These are phyloP conservation scores for Atractosteus spatula DNA, from an alignment of 2,113 vertebrate genomes.

Conservation along the genomic window DNA sequence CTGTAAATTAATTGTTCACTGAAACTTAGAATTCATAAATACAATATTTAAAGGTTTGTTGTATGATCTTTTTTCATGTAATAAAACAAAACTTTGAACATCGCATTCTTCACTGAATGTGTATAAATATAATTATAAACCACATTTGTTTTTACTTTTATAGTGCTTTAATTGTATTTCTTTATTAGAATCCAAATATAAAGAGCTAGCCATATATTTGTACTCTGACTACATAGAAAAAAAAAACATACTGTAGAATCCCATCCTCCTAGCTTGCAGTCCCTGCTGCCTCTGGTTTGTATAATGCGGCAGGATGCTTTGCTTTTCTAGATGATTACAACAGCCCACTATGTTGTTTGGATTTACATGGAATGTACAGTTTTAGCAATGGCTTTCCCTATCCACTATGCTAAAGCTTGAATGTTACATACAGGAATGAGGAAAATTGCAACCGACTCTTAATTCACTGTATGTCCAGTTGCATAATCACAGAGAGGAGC, in stretches of 20 bases:
- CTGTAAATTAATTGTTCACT: no score
- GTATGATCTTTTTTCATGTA: no score
- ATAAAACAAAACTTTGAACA: no score
- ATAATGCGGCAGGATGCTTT: constrained; percentile 33
- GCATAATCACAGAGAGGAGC: no score
- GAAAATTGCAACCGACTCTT: neutral
- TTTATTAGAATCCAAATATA: constrained; percentile 52
- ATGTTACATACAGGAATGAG: neutral
- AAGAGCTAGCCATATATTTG: constrained; percentile 50
- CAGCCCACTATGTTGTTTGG: constrained; percentile 4
- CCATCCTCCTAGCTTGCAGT: constrained; percentile 24
- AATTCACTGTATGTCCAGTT: no score
- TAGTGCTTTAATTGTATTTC: constrained; percentile 10
- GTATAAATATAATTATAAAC: constrained; percentile 42
- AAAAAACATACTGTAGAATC: constrained; percentile 17
- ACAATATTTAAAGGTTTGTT: no score
- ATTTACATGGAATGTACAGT: constrained; percentile 9
- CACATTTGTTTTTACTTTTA: no score
- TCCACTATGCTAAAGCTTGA: neutral
- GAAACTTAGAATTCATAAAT: no score
- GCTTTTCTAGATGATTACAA: constrained; percentile 42
- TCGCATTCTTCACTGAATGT: constrained; percentile 44
- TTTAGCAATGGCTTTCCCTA: neutral
- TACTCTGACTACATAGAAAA: constrained; percentile 18
- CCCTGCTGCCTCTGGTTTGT: constrained; percentile 22